Conservation (phyloP, 2,113 vertebrate species). For the Rhynchomys soricoides region DNA sequence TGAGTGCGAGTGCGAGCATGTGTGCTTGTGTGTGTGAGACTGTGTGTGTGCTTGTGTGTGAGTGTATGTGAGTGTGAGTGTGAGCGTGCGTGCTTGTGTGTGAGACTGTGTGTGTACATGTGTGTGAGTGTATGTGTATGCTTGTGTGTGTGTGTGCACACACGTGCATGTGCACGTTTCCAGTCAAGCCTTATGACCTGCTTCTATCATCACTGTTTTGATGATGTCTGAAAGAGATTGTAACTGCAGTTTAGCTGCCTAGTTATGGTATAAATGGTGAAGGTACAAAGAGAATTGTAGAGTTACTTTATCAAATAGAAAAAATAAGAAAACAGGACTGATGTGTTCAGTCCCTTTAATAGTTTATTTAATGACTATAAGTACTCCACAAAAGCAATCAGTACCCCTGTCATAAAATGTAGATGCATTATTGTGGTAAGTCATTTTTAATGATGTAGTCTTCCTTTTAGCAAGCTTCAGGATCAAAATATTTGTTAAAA, state of each 20-base stretch:
- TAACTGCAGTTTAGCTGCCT: neutral
- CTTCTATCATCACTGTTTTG: accelerated
- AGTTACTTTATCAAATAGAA: neutral
- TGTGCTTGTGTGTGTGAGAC: neutral
- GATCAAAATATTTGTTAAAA: slow-evolving; percentile 9
- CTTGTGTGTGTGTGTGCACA: too few relatives aligned
- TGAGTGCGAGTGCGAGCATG: too few relatives aligned
- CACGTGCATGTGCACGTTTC: neutral
- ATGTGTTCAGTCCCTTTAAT: neutral
- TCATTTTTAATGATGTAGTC: neutral
- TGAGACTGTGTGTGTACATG: too few relatives aligned
- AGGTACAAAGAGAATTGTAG: neutral
- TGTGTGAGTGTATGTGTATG: too few relatives aligned
- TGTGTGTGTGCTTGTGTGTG: too few relatives aligned
- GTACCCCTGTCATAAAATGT: neutral
- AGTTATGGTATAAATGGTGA: too few relatives aligned
- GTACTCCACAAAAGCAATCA: neutral
- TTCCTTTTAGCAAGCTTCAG: slow-evolving; percentile 23
- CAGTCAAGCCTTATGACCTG: neutral
- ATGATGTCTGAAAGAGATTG: neutral
- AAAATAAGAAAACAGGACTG: neutral
- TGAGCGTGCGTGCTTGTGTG: too few relatives aligned
- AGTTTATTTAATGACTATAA: neutral
- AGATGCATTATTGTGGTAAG: neutral
- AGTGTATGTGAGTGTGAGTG: too few relatives aligned